A percentile compares a stretch with the other conserved stretches of the same genome.
These are phyloP conservation scores for Andrena chrysosceles DNA, from an alignment of 2,888 invertebrate species.

Conservation along the genomic window DNA sequence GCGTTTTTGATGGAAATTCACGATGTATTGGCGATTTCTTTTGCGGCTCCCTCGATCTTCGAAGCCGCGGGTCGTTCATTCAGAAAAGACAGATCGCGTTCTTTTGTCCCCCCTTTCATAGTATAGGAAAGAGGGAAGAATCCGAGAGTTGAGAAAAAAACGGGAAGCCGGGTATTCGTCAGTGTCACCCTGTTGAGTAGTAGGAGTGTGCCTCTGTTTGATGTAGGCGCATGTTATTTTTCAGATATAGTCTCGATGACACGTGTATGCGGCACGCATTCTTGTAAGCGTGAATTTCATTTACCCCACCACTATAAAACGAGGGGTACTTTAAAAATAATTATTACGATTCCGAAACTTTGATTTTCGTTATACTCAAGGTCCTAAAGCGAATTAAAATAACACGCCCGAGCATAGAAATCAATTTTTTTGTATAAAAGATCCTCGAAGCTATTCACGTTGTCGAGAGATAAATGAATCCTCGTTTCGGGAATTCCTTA, in stretches of 20 bases:
- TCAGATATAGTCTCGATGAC: slow-evolving; percentile 45
- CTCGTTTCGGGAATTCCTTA: slow-evolving; percentile 54
- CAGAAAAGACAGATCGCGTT: slow-evolving; percentile 37
- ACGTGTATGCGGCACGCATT: slow-evolving; percentile 38
- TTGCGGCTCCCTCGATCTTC: slow-evolving; percentile 14
- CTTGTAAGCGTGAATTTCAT: slow-evolving; percentile 40
- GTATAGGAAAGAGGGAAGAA: slow-evolving; percentile 53
- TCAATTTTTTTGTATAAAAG: not conserved
- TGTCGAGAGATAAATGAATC: slow-evolving; percentile 48
- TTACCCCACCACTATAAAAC: slow-evolving; percentile 4
- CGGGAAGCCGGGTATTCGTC: slow-evolving; percentile 67
- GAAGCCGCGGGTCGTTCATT: slow-evolving; percentile 44
- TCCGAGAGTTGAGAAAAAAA: slow-evolving; percentile 53
- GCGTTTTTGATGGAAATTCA: not conserved
- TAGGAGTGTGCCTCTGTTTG: slow-evolving; percentile 46
- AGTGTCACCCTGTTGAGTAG: slow-evolving; percentile 58
- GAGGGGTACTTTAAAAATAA: not conserved
- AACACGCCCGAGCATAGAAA: not conserved
- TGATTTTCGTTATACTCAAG: too few relatives aligned
- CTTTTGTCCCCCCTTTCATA: slow-evolving; percentile 39
- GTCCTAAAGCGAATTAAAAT: too few relatives aligned
- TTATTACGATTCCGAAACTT: not conserved
- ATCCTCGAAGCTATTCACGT: not conserved
- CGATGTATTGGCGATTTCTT: not conserved
- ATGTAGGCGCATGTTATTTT: slow-evolving; percentile 48